These are phyloP conservation scores for Azorinus chamasolen DNA, from an alignment of 2,888 invertebrate species.

Conservation along the genomic window DNA sequence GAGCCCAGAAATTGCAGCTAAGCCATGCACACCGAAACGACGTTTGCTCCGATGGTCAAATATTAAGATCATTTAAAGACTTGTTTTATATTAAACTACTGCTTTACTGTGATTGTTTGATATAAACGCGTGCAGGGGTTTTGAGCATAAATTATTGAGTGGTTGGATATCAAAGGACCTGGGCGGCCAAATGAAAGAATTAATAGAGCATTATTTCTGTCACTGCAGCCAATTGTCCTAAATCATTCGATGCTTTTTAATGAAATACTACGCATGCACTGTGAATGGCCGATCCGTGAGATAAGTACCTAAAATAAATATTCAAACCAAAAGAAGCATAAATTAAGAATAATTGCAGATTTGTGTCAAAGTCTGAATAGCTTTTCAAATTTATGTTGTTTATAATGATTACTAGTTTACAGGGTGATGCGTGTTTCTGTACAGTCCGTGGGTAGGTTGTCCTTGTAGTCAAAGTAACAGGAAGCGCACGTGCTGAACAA, in stretches of 20 bases:
- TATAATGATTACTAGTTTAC: background rate
- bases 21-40: constrained; percentile 23
- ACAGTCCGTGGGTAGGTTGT: no score
- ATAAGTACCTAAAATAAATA: constrained; percentile 15
- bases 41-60: constrained; percentile 47
- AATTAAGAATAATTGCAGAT: constrained; percentile 55
- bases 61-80: constrained; percentile 49
- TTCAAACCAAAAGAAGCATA: constrained; percentile 26
- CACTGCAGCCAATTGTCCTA: constrained; percentile 3
- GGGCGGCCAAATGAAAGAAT: constrained; percentile 11
- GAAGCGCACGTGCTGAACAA: background rate
- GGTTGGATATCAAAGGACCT: constrained; percentile 23
- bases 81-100: constrained; percentile 29
- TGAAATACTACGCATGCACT: background rate
- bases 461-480: no score
- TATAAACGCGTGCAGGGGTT: constrained; percentile 45
- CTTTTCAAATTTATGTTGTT: constrained; percentile 3
- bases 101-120: constrained; percentile 44
- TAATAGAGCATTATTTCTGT: constrained; percentile 14
- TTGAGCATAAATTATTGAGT: constrained; percentile 35
- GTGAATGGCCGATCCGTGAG: constrained; percentile 7
- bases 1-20: constrained; percentile 30
- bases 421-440: no score
- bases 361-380: constrained; percentile 37
- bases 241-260: constrained; percentile 2